Conservation (phyloP, 2,888 invertebrate species). For the Eilema griseolum region DNA sequence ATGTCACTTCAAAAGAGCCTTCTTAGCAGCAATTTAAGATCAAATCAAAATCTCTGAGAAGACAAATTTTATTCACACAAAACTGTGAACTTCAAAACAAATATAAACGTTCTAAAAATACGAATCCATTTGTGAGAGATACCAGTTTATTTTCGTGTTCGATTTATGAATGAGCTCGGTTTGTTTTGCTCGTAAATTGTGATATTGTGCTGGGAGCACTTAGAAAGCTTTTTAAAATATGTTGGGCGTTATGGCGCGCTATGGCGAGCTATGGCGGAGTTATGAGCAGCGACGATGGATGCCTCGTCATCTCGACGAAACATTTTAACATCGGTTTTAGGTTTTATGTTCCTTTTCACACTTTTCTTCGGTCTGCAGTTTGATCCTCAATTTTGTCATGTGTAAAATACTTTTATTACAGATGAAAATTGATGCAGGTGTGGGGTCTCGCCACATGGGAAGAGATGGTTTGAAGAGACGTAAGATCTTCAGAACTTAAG, state of each 20-base stretch:
- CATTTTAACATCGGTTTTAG: constrained; percentile 7
- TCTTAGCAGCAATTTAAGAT: constrained; percentile 10
- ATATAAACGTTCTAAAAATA: constrained; percentile 43
- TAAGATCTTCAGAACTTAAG: no score
- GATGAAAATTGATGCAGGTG: no score
- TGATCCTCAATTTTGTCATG: neutral
- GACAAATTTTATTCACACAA: constrained; percentile 14
- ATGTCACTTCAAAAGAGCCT: constrained; percentile 12
- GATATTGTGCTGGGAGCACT: constrained; percentile 45
- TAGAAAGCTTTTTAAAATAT: constrained; percentile 51
- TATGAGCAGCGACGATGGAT: constrained; percentile 26
- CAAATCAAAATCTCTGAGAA: constrained; percentile 1
- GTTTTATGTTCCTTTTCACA: neutral
- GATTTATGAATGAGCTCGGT: constrained; percentile 51
- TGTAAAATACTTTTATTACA: neutral
- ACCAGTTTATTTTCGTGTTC: constrained; percentile 45
- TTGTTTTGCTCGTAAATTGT: constrained; percentile 52
- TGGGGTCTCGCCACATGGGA: no score
- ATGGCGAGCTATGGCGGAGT: constrained; percentile 2
- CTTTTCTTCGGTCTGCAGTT: neutral
- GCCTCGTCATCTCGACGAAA: constrained; percentile 9
- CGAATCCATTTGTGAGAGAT: constrained; percentile 46
- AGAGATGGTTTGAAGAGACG: no score
- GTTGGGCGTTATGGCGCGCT: constrained; percentile 18
- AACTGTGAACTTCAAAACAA: constrained; percentile 26